Conservation (phyloP, 2,888 invertebrate species). For the Macrosoma leucophasiata region DNA sequence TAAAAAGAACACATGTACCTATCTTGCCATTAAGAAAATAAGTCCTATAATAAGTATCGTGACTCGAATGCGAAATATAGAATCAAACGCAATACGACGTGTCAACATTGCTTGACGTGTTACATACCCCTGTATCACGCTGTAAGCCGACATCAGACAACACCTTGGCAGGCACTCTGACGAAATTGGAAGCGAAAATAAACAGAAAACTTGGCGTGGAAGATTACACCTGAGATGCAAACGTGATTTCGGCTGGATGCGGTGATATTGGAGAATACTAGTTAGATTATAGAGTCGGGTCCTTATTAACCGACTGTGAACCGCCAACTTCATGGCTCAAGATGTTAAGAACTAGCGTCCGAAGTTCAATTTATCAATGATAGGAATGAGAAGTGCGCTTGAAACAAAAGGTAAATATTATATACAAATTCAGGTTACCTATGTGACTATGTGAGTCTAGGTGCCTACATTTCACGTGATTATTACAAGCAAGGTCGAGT, state of each 20-base stretch:
- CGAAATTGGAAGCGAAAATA: conserved; percentile 72
- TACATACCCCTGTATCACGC: conserved; percentile 9
- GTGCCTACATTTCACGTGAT: no score
- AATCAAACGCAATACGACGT: no score
- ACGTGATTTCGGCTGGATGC: conserved; percentile 41
- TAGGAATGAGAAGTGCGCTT: no score
- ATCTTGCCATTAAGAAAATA: no score
- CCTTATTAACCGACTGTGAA: background rate
- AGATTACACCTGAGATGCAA: conserved; percentile 65
- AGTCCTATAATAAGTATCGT: no score
- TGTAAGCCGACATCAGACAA: conserved; percentile 53
- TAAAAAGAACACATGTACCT: no score
- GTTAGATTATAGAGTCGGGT: background rate
- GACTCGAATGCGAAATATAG: no score
- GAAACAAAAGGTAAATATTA: no score
- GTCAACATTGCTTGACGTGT: background rate
- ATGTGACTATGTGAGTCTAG: no score
- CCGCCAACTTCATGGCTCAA: conserved; percentile 1
- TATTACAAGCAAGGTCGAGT: no score
- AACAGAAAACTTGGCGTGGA: conserved; percentile 65
- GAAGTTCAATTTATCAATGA: no score
- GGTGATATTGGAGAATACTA: conserved; percentile 7
- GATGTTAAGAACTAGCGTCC: background rate
- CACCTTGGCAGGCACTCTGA: conserved; percentile 68
- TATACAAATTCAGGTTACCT: no score